phyloP scores from a whole-genome alignment of 1,140 invertebrate genomes.

The Drosophila parabipectinata region DNA sequence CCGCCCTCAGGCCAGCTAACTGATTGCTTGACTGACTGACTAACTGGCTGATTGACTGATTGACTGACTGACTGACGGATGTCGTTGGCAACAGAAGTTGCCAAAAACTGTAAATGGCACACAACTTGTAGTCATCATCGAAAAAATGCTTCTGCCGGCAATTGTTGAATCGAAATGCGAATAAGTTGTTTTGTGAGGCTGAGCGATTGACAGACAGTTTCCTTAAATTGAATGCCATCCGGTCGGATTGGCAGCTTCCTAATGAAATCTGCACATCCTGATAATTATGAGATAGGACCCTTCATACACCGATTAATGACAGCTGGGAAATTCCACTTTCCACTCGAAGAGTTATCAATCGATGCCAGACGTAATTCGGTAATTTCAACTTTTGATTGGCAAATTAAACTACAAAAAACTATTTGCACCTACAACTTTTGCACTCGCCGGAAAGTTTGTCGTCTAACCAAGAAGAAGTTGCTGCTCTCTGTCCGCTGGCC shows the following conservation, averaged over 20 bases:
- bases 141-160: conserved; percentile 26
- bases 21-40: conserved; percentile 47
- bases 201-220: conserved; percentile 46
- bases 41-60: conserved; percentile 33
- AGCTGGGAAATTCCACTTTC: conserved; percentile 16
- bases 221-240: conserved; percentile 12
- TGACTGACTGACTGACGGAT: conserved; percentile 21
- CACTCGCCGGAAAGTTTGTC: conserved; percentile 47
- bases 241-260: conserved; percentile 25
- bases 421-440: conserved; percentile 60
- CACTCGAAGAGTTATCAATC: conserved; percentile 19
- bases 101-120: conserved; percentile 44
- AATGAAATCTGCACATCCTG: conserved; percentile 15
- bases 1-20: conserved; percentile 36
- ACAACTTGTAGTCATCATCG: conserved; percentile 31
- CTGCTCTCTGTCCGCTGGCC: conserved; percentile 1
- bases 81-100: conserved; percentile 53
- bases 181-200: conserved; percentile 47
- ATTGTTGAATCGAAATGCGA: conserved; percentile 59
- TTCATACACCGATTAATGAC: conserved; percentile 14
- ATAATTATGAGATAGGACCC: conserved; percentile 6
- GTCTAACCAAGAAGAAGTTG: conserved; percentile 20
- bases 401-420: conserved; percentile 55
- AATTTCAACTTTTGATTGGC: conserved; percentile 62
- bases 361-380: conserved; percentile 42